A percentile compares a stretch with the other conserved stretches of the same genome.
phyloP scores from a whole-genome alignment of 2,113 vertebrate species.

The Stomatorhinus ivindoensis region DNA sequence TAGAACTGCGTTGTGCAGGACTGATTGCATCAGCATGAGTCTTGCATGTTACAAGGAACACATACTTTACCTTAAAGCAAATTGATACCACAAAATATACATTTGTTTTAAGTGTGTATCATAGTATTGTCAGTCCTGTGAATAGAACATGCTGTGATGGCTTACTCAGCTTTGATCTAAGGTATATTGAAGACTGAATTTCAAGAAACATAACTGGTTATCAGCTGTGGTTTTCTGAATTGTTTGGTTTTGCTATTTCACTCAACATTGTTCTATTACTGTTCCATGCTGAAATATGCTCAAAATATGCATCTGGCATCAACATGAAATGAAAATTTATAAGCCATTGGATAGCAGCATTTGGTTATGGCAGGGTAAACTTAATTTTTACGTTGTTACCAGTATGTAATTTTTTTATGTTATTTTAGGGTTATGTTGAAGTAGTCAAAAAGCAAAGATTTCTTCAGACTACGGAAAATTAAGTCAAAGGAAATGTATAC shows the following conservation, averaged over 20 bases:
- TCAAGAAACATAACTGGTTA: background rate
- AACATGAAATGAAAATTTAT: background rate
- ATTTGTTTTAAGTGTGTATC: background rate
- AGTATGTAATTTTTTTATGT: no score
- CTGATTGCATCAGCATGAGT: background rate
- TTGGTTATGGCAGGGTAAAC: background rate
- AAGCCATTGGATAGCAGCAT: background rate
- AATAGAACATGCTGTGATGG: background rate
- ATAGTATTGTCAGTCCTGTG: background rate
- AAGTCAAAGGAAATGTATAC: background rate
- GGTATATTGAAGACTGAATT: background rate
- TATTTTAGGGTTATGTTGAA: background rate
- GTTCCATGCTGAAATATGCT: background rate
- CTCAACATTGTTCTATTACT: background rate
- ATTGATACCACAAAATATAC: background rate
- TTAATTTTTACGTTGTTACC: background rate
- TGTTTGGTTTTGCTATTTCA: background rate
- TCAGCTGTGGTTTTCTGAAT: background rate
- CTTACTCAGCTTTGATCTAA: background rate
- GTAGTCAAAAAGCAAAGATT: background rate
- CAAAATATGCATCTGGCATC: background rate
- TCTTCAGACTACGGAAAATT: background rate
- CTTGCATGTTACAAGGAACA: background rate
- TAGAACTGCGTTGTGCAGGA: background rate
- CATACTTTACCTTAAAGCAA: background rate